Evolutionary conservation across 2,113 vertebrate genomes (phyloP).

Genomic region (Odobenus rosmarus): DNA sequence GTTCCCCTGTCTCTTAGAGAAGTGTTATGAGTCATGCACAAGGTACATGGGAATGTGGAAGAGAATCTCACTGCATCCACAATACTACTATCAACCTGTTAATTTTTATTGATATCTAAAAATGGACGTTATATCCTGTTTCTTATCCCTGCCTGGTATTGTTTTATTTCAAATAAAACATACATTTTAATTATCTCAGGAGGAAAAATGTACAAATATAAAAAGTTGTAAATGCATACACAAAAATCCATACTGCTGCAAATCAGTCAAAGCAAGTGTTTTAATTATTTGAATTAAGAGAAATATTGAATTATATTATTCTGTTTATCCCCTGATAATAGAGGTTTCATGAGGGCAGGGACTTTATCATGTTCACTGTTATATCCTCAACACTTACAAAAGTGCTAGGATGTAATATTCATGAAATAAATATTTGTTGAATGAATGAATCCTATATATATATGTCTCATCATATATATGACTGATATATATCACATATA

Average conservation of each 20-base stretch:
- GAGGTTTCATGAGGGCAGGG: not conserved
- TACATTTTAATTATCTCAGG: not conserved
- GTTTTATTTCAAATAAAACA: not conserved
- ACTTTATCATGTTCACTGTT: not conserved
- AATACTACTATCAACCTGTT: not conserved
- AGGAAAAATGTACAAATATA: not conserved
- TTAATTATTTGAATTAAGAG: not conserved
- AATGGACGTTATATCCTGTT: slow-evolving; percentile 46
- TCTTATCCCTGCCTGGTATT: not conserved
- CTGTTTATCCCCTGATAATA: not conserved
- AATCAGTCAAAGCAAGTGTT: not conserved
- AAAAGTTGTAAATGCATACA: not conserved
- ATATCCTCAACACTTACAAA: not conserved
- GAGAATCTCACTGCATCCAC: not conserved
- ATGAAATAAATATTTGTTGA: not conserved
- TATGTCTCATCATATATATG: not conserved
- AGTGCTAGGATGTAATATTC: not conserved
- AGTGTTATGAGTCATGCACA: not conserved
- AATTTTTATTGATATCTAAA: slow-evolving; percentile 50
- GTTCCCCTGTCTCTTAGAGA: not conserved
- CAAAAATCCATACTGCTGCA: not conserved
- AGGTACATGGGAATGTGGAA: not conserved
- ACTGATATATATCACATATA: not conserved
- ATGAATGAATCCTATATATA: not conserved
- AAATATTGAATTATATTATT: not conserved